Base-by-base conservation (phyloP, 2,113 vertebrate species). In the Bolborhynchus lineola region DNA sequence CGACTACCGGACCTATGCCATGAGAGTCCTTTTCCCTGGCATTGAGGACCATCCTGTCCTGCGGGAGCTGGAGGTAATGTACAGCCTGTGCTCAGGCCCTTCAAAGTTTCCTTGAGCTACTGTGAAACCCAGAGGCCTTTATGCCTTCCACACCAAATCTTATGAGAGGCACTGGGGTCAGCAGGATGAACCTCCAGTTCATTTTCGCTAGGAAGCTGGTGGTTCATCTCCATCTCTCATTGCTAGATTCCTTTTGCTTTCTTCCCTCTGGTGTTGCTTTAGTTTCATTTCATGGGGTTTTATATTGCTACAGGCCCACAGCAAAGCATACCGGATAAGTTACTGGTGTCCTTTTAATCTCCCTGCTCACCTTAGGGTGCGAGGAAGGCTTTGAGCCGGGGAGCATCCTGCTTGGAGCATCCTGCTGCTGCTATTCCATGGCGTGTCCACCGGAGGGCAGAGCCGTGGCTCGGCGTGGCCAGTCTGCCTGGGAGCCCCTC, bases 31-130 rank as follows among this genome's bases (percentile, higher is more conserved):
- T 1, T 99, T 99, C 97, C 99, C 99, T 0, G 99, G 99, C 90
- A 99, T 99, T 3, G 99, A 99, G 97, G 99, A 99, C 95, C 99
- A 99, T 82, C 99, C 99, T 0, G 99, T 99, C 21, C 98, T 99
- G 82, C 96, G 99, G 95, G 99, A 99, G 92, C 98, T 99, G 93
- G 99, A 99, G 99, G 99, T 99, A 97, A 94, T 8, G 20, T 46
- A 2, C 49, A 13, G 39, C 8, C 62, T 7, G 46, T 63, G 70
- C 31, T 37, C 26, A 9, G 0, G 44, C 83, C 26, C 65, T 35
- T 31, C 19, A 0, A 0, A 21, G 9, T 3, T 26, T 21, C 62
- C 62, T 88, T 10, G 4, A 18, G 41, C n/a, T 80, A 17, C 11
- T 2, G 3, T 41, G 62, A 49, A 93, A 68, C 24, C 39, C 55